A percentile compares a stretch with the other conserved stretches of the same genome.
Conservation (phyloP, 2,888 invertebrate species). For the Leptarthrus brevirostris region DNA sequence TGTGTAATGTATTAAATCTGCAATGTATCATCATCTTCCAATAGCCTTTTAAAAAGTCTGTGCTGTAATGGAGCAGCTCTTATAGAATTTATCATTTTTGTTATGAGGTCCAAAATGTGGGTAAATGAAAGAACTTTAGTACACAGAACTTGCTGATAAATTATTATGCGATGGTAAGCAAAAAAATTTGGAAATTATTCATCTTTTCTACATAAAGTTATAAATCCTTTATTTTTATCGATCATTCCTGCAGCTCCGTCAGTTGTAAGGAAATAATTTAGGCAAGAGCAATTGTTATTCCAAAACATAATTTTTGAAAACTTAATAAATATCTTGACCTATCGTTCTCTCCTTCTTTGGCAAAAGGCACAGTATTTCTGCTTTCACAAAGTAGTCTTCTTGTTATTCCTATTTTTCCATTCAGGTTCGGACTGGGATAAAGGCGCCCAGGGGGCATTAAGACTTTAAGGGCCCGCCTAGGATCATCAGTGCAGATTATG, state of each 20-base stretch:
- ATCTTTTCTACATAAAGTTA: conserved; percentile 1
- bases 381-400: background rate
- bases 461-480: too few species aligned
- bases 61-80: conserved; percentile 27
- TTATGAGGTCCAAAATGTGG: conserved; percentile 1
- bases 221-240: background rate
- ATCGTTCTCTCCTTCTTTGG: background rate
- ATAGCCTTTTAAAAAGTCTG: conserved; percentile 3
- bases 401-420: too few species aligned
- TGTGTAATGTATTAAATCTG: background rate
- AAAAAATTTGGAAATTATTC: background rate
- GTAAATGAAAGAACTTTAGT: conserved; percentile 50
- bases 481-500: too few species aligned
- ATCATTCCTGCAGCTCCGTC: background rate
- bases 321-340: conserved; percentile 2
- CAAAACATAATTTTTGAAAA: conserved; percentile 6
- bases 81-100: conserved; percentile 48
- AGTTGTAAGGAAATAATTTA: too few species aligned
- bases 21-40: background rate
- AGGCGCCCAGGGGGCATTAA: too few species aligned
- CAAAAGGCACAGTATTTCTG: background rate
- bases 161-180: too few species aligned
- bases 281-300: background rate
- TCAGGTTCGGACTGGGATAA: too few species aligned
- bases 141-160: conserved; percentile 54